Base-by-base conservation (phyloP, 1,140 invertebrate species). In the Ips nitidus region DNA sequence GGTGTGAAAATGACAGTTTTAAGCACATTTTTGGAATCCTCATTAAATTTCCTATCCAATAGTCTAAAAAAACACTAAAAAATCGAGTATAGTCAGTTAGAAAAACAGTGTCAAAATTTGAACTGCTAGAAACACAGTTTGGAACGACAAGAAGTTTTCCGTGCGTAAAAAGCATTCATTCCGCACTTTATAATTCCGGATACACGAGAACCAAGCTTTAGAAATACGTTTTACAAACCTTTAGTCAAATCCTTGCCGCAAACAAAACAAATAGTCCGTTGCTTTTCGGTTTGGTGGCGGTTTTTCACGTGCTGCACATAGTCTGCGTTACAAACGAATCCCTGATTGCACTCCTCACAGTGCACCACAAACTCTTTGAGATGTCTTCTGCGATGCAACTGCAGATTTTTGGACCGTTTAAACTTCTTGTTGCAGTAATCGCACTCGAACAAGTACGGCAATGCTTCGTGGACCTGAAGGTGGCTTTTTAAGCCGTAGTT, bases 341-440 rank as follows among this genome's bases (percentile, higher is more conserved):
- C 75, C 8, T 71, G 52, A 7, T 71, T 52, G 69, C 75, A 77
- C 4, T 59, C 47, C 41, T 75, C 69, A 56, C 75, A 77, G 37
- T 63, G 47, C 41, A 63, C 66, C 40, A 74, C 72, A 43, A 62
- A 75, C 66, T 88, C 84, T 39, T 84, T 84, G 22, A 84, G 83
- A 64, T 88, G 85, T n/a, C 86, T 85, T 41, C 86, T 81, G 5
- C 84, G 78, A 74, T 92, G 90, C n/a, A 84, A 85, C 1, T 38
- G 37, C 7, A 61, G 41, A 39, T 69, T 69, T 45, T 39, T 69
- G 7, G 7, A 37, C 8, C 66, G 36, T 8, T 62, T 55, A 53
- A 60, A 61, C 5, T 45, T 61, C 22, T 62, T 69, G 2, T 7
- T 22, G 8, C 58, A 61, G 3, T 55, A 3, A 42, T 61, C 59